Percentiles rank a stretch among this genome's conserved stretches.
phyloP scores from a whole-genome alignment of 2,888 invertebrate genomes.

The Tinea trinotella region DNA sequence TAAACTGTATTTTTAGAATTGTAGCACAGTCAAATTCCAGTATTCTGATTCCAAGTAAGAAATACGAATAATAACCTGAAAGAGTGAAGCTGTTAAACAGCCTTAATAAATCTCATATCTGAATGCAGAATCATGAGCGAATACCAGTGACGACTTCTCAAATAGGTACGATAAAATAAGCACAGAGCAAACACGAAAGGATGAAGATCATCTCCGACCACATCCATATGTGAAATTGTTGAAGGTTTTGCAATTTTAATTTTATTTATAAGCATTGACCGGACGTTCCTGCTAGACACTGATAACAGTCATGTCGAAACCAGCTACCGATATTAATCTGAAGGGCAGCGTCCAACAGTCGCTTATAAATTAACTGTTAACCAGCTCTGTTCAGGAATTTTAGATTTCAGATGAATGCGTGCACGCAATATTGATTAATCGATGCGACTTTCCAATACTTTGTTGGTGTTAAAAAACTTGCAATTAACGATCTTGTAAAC shows the following conservation, averaged over 20 bases:
- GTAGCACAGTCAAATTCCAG: too few relatives aligned
- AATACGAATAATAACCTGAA: not conserved
- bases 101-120: constrained; percentile 26
- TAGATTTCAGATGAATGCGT: constrained; percentile 56
- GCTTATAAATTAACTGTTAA: constrained; percentile 68
- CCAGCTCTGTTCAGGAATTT: constrained; percentile 63
- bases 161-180: constrained; percentile 32
- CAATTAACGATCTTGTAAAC: constrained; percentile 6
- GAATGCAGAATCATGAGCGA: constrained; percentile 37
- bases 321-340: constrained; percentile 61
- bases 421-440: constrained; percentile 12
- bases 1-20: too few relatives aligned
- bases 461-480: not conserved
- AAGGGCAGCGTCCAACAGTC: constrained; percentile 49
- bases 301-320: constrained; percentile 55
- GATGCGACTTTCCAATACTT: not conserved
- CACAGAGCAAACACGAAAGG: constrained; percentile 32
- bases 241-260: constrained; percentile 70
- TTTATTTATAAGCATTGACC: constrained; percentile 58
- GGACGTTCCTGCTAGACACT: constrained; percentile 67
- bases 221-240: constrained; percentile 70
- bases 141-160: constrained; percentile 50
- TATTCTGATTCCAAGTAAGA: too few relatives aligned
- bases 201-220: constrained; percentile 50
- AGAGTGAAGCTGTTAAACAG: constrained; percentile 28